Evolutionary conservation across 2,888 invertebrate species (phyloP).

Genomic region (Amblyjoppa proteus): DNA sequence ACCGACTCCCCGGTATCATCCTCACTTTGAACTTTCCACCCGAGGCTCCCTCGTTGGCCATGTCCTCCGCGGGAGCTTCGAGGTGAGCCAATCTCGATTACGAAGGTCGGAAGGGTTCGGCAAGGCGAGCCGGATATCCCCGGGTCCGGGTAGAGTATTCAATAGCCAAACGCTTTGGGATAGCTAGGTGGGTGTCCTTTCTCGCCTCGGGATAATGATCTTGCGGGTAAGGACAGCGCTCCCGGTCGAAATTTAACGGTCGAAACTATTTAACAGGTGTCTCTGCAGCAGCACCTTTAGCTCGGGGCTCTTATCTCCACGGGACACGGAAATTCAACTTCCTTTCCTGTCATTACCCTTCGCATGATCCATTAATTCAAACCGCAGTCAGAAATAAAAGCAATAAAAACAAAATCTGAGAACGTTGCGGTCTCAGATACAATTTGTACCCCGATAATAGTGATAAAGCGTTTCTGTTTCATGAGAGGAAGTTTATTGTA

Average conservation of each 20-base stretch:
- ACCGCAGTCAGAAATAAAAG: neutral
- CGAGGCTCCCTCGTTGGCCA: constrained; percentile 37
- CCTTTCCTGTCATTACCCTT: neutral
- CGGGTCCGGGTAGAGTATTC: constrained; percentile 58
- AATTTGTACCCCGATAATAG: neutral
- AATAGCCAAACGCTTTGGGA: constrained; percentile 51
- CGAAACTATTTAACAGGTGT: constrained; percentile 46
- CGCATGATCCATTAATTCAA: neutral
- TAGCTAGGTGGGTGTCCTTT: constrained; percentile 38
- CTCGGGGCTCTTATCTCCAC: neutral
- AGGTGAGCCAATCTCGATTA: constrained; percentile 70
- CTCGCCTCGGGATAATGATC: constrained; percentile 59
- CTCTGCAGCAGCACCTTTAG: neutral
- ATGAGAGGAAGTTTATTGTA: constrained; percentile 6
- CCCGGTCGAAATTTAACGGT: constrained; percentile 21
- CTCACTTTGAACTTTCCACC: constrained; percentile 10
- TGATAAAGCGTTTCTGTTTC: constrained; percentile 5
- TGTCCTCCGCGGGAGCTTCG: constrained; percentile 42
- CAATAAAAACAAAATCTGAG: neutral
- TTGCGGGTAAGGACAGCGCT: constrained; percentile 10
- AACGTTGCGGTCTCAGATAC: neutral
- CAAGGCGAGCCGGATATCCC: constrained; percentile 57
- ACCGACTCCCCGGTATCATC: constrained; percentile 35
- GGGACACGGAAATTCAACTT: neutral
- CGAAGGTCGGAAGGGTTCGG: constrained; percentile 62